phyloP scores from a whole-genome alignment of 2,888 invertebrate species.

The Choristoneura rosaceana region DNA sequence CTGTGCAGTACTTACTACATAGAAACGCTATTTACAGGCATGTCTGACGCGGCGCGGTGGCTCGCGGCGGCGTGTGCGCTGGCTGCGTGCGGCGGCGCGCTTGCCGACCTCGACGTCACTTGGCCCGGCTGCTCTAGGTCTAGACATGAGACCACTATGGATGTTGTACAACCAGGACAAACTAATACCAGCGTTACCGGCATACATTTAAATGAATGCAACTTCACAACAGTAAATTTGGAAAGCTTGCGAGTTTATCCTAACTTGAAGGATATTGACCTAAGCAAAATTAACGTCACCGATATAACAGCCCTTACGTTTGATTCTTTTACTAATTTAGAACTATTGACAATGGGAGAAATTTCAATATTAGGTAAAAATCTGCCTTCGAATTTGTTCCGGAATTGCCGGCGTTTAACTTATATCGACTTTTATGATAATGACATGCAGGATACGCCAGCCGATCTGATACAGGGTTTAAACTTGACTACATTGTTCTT shows the following conservation, averaged over 20 bases:
- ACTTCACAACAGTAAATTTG: not conserved
- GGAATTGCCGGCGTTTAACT: not conserved
- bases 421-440: not conserved
- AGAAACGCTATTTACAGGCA: not conserved
- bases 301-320: not conserved
- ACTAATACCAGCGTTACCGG: not conserved
- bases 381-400: not conserved
- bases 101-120: not conserved
- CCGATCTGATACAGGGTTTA: not conserved
- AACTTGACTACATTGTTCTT: not conserved
- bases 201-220: not conserved
- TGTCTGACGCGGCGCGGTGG: not conserved
- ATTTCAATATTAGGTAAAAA: not conserved
- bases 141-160: not conserved
- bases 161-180: not conserved
- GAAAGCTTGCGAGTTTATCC: not conserved
- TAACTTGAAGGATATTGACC: not conserved
- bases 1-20: too few relatives aligned
- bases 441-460: not conserved
- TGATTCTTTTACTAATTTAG: not conserved
- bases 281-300: not conserved
- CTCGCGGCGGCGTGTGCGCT: not conserved
- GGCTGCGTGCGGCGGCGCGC: not conserved
- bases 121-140: not conserved
- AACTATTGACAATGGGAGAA: not conserved